These are phyloP conservation scores for Busseola fusca DNA, from an alignment of 2,888 invertebrate species.

Conservation along the genomic window DNA sequence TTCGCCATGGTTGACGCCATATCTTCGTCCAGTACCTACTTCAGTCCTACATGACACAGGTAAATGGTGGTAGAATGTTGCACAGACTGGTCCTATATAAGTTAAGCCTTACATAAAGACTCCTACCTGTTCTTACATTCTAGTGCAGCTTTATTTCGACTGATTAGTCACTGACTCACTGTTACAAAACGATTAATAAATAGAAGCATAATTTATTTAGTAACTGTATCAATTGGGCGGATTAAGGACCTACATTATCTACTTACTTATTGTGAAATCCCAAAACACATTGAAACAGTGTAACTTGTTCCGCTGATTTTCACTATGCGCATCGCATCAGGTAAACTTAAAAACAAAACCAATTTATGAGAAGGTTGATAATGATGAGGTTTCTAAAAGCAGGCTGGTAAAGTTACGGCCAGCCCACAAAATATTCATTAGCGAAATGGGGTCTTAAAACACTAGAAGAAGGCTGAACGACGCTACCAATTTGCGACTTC, in stretches of 20 bases:
- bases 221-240: slow-evolving; percentile 5
- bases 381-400: slow-evolving; percentile 25
- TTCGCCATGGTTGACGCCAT: not conserved
- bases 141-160: not conserved
- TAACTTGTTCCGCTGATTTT: not conserved
- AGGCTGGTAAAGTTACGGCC: slow-evolving; percentile 6
- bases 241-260: not conserved
- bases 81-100: slow-evolving; percentile 5
- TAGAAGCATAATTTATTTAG: slow-evolving; percentile 31
- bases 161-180: slow-evolving; percentile 41
- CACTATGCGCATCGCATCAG: too few species aligned
- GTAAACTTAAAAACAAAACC: not conserved
- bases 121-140: not conserved
- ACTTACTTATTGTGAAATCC: not conserved
- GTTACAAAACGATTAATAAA: slow-evolving; percentile 30
- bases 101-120: not conserved
- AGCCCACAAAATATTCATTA: slow-evolving; percentile 33
- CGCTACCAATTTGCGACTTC: slow-evolving; percentile 73
- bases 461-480: slow-evolving; percentile 52
- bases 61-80: too few species aligned
- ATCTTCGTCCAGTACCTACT: slow-evolving; percentile 1
- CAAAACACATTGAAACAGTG: not conserved
- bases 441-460: slow-evolving; percentile 27
- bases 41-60: slow-evolving; percentile 37
- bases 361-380: slow-evolving; percentile 3